A percentile compares a stretch with the other conserved stretches of the same genome.
phyloP scores from a whole-genome alignment of 2,113 vertebrate species.

The Solenodon paradoxus region DNA sequence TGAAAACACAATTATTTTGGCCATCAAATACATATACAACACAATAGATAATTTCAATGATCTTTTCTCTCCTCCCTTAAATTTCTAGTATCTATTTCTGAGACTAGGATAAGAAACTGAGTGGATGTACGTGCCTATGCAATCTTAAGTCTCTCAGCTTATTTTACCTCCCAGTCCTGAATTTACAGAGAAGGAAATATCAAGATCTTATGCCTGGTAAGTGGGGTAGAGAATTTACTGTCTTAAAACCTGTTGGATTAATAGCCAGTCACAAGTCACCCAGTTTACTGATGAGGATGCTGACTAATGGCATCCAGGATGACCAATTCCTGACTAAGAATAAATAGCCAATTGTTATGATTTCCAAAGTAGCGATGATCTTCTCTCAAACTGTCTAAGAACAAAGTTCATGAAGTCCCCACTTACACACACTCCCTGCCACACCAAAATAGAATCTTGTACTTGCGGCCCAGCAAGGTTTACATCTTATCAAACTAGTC shows the following conservation, averaged over 20 bases:
- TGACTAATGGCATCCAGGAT: neutral
- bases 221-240: neutral
- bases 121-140: no score
- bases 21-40: neutral
- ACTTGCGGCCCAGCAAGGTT: neutral
- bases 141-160: neutral
- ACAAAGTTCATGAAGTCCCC: neutral
- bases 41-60: neutral
- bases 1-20: neutral
- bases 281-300: neutral
- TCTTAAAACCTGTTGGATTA: neutral
- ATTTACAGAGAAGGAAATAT: neutral
- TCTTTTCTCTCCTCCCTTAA: neutral
- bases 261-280: neutral
- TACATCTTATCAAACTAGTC: neutral
- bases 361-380: neutral
- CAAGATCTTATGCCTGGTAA: neutral
- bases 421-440: neutral
- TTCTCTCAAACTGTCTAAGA: neutral
- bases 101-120: neutral
- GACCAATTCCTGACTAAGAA: neutral
- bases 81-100: neutral
- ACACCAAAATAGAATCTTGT: neutral
- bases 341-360: neutral
- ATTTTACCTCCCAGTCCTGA: neutral